Evolutionary conservation across 2,888 invertebrate species (phyloP), one percentile per base, ranked within the genome.

Genomic region (Ernsta delagoae): DNA sequence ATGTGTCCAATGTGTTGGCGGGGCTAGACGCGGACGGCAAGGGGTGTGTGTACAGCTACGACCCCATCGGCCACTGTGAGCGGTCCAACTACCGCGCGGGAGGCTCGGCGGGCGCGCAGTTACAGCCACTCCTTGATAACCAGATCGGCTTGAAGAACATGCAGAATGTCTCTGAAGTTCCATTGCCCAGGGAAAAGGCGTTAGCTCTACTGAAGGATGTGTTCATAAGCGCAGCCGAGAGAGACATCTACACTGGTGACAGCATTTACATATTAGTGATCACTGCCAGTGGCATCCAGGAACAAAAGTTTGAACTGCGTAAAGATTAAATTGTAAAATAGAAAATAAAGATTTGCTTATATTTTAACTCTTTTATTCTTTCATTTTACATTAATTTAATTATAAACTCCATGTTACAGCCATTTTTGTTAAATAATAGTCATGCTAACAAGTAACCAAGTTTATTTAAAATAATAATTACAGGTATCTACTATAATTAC

Each of bases 231-330:
- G 99, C 99, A 4, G 98, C 99, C 1, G 99, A 99, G 86, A 95
- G 99, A 82, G 99, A 99, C 86, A 99, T 99, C 80, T 97, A 98
- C 82, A 99, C 99, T 70, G 99, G 99, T 61, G 99, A 99, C 92
- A 96, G 96, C 70, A 96, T 99, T 76, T 93, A 95, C 71, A 97
- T 99, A 75, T 95, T 97, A 77, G 94, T 98, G 72, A 97, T 99
- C 75, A 98, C 98, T 16, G 97, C 97, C 77, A 96, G 96, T 89
- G 99, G 98, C 0, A 94, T 97, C 70, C 94, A 95, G 74, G 95
- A 95, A 83, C 95, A 95, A 83, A 96, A 95, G 76, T 97, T 97
- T 87, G 95, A 95, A 71, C 94, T 99, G 71, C 95, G 99, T 82
- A 96, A 96, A 88, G 99, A 99, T 96, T 99, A 96, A 96, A 50